phyloP scores from a whole-genome alignment of 2,888 invertebrate species.

The Catocala nupta region DNA sequence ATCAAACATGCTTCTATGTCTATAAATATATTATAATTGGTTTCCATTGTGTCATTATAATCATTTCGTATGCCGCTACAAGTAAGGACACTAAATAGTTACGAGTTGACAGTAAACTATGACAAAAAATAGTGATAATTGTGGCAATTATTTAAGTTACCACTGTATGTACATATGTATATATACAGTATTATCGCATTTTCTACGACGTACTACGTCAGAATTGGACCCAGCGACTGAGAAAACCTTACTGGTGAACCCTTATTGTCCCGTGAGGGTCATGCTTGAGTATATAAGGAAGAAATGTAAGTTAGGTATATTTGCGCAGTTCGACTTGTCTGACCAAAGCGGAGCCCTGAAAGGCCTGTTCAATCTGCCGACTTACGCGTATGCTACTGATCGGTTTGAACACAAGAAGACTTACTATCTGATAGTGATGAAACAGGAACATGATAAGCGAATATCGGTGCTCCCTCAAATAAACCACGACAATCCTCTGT shows the following conservation, averaged over 20 bases:
- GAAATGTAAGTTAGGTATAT: constrained; percentile 70
- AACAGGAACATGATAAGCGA: constrained; percentile 64
- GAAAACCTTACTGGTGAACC: constrained; percentile 74
- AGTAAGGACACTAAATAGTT: no score
- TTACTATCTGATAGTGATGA: constrained; percentile 75
- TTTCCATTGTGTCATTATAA: no score
- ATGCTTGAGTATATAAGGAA: constrained; percentile 79
- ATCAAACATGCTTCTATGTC: no score
- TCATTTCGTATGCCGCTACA: no score
- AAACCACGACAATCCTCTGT: constrained; percentile 68
- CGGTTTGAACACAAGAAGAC: constrained; percentile 71
- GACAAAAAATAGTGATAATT: no score
- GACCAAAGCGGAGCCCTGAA: constrained; percentile 67
- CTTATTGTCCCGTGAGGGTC: constrained; percentile 72
- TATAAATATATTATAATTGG: no score
- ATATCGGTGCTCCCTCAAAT: constrained; percentile 70
- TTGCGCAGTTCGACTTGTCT: constrained; percentile 74
- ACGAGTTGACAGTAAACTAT: no score
- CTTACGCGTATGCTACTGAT: constrained; percentile 68
- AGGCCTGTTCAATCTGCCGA: constrained; percentile 66
- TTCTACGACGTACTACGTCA: constrained; percentile 43
- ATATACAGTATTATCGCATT: constrained; percentile 46
- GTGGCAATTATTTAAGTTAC: no score
- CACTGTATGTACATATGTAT: no score
- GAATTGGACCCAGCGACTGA: constrained; percentile 66